Percentiles rank a stretch among this genome's conserved stretches.
phyloP scores from a whole-genome alignment of 2,113 vertebrate genomes.

The Burhinus oedicnemus region DNA sequence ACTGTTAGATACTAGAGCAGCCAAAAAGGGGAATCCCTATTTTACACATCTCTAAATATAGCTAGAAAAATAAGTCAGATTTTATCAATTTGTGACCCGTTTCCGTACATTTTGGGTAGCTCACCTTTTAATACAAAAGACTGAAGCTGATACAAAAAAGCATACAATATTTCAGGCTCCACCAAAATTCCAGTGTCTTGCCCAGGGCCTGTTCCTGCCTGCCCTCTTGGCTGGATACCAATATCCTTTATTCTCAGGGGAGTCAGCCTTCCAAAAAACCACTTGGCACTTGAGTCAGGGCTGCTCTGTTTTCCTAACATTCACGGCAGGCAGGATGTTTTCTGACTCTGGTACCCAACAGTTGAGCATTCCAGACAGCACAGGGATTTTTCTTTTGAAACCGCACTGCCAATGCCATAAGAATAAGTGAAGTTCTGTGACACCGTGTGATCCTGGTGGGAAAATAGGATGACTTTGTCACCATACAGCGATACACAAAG shows the following conservation, averaged over 20 bases:
- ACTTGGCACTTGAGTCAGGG: constrained; percentile 26
- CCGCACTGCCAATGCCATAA: not conserved
- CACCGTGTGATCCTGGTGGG: not conserved
- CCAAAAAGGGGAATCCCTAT: constrained; percentile 36
- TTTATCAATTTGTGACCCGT: not conserved
- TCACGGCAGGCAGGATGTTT: constrained; percentile 44
- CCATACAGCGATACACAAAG: not conserved
- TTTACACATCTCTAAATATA: not conserved
- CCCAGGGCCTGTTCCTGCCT: constrained; percentile 34
- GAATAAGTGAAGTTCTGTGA: not conserved
- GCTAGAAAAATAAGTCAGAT: not conserved
- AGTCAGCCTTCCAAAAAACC: constrained; percentile 48
- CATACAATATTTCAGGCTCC: not conserved
- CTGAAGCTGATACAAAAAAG: constrained; percentile 4
- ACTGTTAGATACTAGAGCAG: not conserved
- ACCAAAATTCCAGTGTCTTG: constrained; percentile 35
- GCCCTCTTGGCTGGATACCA: constrained; percentile 36
- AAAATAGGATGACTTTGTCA: constrained; percentile 2
- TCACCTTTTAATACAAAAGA: not conserved
- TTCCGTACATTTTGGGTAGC: not conserved
- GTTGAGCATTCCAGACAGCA: constrained; percentile 44
- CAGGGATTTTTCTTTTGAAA: constrained; percentile 11
- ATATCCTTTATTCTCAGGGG: constrained; percentile 33
- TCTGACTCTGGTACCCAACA: constrained; percentile 49
- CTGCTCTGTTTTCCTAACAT: constrained; percentile 46